Evolutionary conservation across 2,113 vertebrate genomes (phyloP).

Genomic region (Brachypteracias leptosomus): DNA sequence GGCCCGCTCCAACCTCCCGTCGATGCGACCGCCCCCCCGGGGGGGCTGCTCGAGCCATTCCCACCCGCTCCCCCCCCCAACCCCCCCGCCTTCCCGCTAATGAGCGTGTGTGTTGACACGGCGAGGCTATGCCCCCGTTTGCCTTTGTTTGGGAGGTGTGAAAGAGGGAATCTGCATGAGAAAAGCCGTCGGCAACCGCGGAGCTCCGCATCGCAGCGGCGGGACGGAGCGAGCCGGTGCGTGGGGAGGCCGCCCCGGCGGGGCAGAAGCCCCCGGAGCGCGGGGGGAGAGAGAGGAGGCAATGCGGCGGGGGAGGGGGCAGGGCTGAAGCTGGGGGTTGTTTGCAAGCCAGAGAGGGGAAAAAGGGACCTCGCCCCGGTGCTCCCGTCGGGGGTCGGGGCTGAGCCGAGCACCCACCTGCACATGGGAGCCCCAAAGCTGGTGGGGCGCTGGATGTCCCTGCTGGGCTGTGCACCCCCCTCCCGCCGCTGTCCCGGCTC

Average conservation of each 20-base stretch:
- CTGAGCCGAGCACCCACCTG: neutral
- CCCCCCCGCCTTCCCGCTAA: conserved; percentile 56
- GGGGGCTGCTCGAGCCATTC: neutral
- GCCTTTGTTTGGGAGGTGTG: conserved; percentile 85
- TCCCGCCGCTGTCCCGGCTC: neutral
- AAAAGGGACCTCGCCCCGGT: neutral
- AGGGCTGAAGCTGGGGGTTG: neutral
- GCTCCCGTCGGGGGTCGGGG: neutral
- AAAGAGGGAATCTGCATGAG: conserved; percentile 74
- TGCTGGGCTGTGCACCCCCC: neutral
- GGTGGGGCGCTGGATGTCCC: neutral
- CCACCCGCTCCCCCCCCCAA: neutral
- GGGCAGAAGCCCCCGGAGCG: neutral
- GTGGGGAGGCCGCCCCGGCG: neutral
- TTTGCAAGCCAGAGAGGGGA: neutral
- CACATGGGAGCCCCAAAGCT: neutral
- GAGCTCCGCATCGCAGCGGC: neutral
- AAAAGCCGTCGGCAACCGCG: conserved; percentile 54
- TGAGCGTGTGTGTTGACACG: conserved; percentile 80
- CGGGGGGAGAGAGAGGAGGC: no score
- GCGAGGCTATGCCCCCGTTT: conserved; percentile 77
- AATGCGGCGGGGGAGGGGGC: no score
- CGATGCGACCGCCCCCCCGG: conserved; percentile 8
- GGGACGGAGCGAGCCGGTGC: conserved; percentile 24
- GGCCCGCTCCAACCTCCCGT: neutral